Evolutionary conservation across 2,113 vertebrate species (phyloP).

Genomic region (Cryptotis parvus): DNA sequence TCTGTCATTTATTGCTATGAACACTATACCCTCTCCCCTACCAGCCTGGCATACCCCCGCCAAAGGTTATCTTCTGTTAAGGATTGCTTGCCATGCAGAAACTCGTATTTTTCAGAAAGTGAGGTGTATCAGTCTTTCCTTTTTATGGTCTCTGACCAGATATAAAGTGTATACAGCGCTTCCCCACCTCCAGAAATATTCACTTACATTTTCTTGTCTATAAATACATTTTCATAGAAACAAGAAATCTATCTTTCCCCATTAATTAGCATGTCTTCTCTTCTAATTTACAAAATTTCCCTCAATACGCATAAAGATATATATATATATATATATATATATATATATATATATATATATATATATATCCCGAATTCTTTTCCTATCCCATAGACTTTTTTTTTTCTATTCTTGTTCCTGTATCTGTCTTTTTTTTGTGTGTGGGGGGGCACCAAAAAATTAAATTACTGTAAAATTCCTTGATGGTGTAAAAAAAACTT

Average conservation of each 20-base stretch:
- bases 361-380: not conserved
- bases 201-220: not conserved
- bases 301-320: not conserved
- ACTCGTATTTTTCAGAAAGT: not conserved
- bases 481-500: constrained; percentile 16
- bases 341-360: no score
- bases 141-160: constrained; percentile 41
- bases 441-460: no score
- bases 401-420: not conserved
- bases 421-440: no score
- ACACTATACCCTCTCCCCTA: not conserved
- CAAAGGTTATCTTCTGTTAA: not conserved
- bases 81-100: not conserved
- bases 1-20: constrained; percentile 1
- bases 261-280: not conserved
- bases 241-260: not conserved
- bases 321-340: no score
- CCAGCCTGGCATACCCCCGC: no score
- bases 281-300: not conserved
- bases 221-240: not conserved
- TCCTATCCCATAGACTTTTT: not conserved
- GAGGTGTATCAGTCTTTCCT: constrained; percentile 4
- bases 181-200: not conserved
- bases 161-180: not conserved
- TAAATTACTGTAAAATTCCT: constrained; percentile 9